Percentiles rank a stretch among this genome's conserved stretches.
Evolutionary conservation across 2,113 vertebrate species (phyloP).

Genomic region (Centropristis striata): DNA sequence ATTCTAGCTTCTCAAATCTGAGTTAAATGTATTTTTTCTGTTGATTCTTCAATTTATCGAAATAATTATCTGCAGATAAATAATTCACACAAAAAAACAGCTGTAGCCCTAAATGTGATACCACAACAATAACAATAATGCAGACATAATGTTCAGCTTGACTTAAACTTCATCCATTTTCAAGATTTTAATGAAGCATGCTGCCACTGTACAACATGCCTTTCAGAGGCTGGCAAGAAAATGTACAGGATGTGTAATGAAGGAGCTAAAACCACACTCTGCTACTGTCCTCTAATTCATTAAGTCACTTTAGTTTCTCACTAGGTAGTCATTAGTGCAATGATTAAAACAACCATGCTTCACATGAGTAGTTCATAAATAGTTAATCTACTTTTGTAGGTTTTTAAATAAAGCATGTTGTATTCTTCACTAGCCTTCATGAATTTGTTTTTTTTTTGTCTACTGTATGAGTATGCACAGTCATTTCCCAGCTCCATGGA

Average conservation of each 20-base stretch:
- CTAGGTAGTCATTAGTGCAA: neutral
- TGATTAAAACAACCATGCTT: neutral
- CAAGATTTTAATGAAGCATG: too few species aligned
- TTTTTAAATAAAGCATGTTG: neutral
- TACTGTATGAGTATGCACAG: neutral
- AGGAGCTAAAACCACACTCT: neutral
- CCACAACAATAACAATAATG: too few species aligned
- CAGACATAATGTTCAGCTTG: too few species aligned
- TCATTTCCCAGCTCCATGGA: constrained; percentile 30
- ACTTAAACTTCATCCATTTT: too few species aligned
- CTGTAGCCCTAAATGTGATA: too few species aligned
- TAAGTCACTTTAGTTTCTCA: neutral
- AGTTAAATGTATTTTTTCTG: neutral
- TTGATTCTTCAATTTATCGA: too few species aligned
- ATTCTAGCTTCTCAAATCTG: neutral
- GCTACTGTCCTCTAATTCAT: neutral
- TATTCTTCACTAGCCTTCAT: too few species aligned
- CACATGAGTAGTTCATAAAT: neutral
- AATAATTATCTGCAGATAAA: too few species aligned
- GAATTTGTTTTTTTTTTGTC: neutral
- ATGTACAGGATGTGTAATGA: too few species aligned
- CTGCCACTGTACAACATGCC: too few species aligned
- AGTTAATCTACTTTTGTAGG: neutral
- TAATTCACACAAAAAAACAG: too few species aligned
- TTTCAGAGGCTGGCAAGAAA: too few species aligned